phyloP scores from a whole-genome alignment of 2,113 vertebrate genomes.

The Neotoma lepida region DNA sequence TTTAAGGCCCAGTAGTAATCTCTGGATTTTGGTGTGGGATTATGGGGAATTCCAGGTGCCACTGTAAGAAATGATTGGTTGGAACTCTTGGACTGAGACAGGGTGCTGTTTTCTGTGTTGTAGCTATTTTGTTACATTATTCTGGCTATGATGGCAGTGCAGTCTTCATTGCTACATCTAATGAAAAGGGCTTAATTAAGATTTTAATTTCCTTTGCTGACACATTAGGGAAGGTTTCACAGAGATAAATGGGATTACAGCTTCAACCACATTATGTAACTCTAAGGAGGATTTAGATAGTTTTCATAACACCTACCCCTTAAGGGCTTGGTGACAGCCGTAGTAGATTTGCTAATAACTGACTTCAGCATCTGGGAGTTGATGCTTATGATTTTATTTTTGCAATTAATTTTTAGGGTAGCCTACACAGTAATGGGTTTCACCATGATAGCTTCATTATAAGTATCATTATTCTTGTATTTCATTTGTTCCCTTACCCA shows the following conservation, averaged over 20 bases:
- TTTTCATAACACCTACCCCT: slow-evolving; percentile 64
- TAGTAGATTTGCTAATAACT: slow-evolving; percentile 45
- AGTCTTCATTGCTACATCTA: slow-evolving; percentile 62
- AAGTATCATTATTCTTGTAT: background rate
- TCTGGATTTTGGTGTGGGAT: slow-evolving; percentile 26
- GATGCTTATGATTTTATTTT: background rate
- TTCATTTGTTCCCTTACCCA: background rate
- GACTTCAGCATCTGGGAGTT: slow-evolving; percentile 23
- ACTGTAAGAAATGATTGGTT: background rate
- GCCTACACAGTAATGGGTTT: background rate
- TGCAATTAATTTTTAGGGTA: background rate
- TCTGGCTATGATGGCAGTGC: background rate
- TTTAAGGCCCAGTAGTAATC: slow-evolving; percentile 33
- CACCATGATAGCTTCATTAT: background rate
- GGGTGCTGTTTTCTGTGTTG: slow-evolving; percentile 9
- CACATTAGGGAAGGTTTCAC: slow-evolving; percentile 47
- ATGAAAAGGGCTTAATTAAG: slow-evolving; percentile 64
- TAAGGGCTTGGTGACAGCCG: slow-evolving; percentile 48
- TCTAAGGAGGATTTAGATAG: slow-evolving; percentile 19
- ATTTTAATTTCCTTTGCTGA: slow-evolving; percentile 67
- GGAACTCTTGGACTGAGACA: background rate
- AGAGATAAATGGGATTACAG: slow-evolving; percentile 67
- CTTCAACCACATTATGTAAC: slow-evolving; percentile 45
- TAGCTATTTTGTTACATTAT: slow-evolving; percentile 39
- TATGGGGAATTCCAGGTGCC: background rate